Conservation (phyloP, 2,113 vertebrate species). For the Aptenodytes forsteri region DNA sequence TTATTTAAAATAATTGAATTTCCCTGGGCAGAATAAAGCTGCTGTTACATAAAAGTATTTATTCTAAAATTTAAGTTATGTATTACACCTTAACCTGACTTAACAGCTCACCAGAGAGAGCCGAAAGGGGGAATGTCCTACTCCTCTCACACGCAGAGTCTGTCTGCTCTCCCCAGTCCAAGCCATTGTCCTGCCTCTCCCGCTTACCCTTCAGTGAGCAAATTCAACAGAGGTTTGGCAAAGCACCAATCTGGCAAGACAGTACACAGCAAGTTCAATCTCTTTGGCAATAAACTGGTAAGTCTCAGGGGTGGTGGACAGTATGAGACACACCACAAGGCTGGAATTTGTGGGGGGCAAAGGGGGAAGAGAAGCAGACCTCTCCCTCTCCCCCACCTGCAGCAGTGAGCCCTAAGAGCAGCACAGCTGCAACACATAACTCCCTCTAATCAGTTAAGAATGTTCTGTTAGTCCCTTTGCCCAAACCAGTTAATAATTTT, state of each 20-base stretch:
- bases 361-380: background rate
- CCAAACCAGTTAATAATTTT: background rate
- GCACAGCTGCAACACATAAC: background rate
- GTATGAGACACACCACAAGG: accelerated
- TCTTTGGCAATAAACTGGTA: background rate
- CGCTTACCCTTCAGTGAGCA: background rate
- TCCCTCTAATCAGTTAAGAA: background rate
- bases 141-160: background rate
- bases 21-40: background rate
- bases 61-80: background rate
- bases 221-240: background rate
- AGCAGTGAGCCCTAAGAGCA: background rate
- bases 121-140: background rate
- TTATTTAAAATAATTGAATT: background rate
- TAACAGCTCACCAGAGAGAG: background rate
- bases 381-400: background rate
- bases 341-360: background rate
- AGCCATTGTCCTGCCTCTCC: background rate
- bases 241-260: background rate
- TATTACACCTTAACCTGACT: background rate
- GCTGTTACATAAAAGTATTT: background rate
- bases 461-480: background rate
- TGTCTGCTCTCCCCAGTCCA: background rate
- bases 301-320: background rate
- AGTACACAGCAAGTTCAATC: background rate